These are phyloP conservation scores for Agonopterix subpropinquella DNA, from an alignment of 2,888 invertebrate genomes.

Conservation along the genomic window DNA sequence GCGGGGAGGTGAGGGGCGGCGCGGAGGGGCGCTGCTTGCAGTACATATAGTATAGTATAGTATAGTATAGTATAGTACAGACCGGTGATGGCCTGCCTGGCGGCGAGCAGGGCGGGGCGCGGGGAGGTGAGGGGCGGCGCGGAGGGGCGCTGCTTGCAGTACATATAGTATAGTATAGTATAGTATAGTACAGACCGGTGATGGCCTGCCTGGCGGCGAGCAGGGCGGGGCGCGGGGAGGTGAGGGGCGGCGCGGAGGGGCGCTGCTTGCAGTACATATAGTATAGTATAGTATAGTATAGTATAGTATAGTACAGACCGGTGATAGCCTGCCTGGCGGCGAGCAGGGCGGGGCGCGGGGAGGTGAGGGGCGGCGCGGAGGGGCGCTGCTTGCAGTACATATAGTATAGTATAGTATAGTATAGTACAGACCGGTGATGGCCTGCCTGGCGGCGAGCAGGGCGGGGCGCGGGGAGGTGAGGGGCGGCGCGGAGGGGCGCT, in stretches of 20 bases:
- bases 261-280: constrained; percentile 91
- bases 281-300: too few species aligned
- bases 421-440: not conserved
- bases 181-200: not conserved
- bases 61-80: not conserved
- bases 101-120: constrained; percentile 3
- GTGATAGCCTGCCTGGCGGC: not conserved
- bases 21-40: constrained; percentile 89
- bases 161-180: too few species aligned
- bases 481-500: constrained; percentile 85
- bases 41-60: too few species aligned
- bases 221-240: constrained; percentile 15
- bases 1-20: constrained; percentile 63
- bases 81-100: not conserved
- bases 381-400: constrained; percentile 91
- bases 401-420: not conserved
- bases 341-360: constrained; percentile 13
- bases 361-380: constrained; percentile 77
- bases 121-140: constrained; percentile 76
- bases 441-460: not conserved
- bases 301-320: not conserved
- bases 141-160: constrained; percentile 87
- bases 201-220: not conserved
- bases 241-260: constrained; percentile 82
- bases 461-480: constrained; percentile 25